Evolutionary conservation across 2,888 invertebrate species (phyloP), one percentile per base, ranked within the genome.

Genomic region (Tenthredo mesomela): DNA sequence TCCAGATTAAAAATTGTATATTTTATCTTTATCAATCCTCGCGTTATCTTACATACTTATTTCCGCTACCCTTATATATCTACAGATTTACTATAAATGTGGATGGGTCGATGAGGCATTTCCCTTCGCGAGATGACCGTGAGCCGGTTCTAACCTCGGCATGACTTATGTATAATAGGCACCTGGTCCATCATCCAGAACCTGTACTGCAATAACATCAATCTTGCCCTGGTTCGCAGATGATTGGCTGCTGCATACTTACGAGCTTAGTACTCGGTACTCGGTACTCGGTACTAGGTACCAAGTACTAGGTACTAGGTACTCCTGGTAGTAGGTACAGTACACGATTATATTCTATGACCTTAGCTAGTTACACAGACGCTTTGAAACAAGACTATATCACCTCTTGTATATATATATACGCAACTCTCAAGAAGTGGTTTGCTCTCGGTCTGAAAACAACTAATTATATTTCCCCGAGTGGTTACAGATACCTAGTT

Each of bases 171-270:
- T 83, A 83, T 85, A 85, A 86, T 84, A 78, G 85, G 71, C 40
- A 67, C 61, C 37, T 84, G 84, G 84, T 84, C 67, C 84, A 50
- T 85, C 75, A 65, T 65, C 75, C 77, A 77, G 86, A 58, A 75
- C 58, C 80, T 85, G 33, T 71, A 77, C 75, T 67, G 86, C 86
- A 86, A 86, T 86, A 86, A 85, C 84, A 86, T 85, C 85, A 86
- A 86, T 86, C 86, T 84, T 82, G 50, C 78, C 82, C 82, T 84
- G 85, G 61, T 84, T 84, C 84, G n/a, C 58, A 71, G 77, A 84
- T 82, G 82, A 85, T 84, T 84, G 82, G 84, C 67, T 61, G 40
- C 58, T 61, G 84, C 73, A 61, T 86, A 89, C 89, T 87, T 89
- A 89, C 77, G 50, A 77, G 77, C 54, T 43, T 73, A 43, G 73